A percentile compares a stretch with the other conserved stretches of the same genome.
Conservation (phyloP, 2,113 vertebrate species). For the Nerophis lumbriciformis region DNA sequence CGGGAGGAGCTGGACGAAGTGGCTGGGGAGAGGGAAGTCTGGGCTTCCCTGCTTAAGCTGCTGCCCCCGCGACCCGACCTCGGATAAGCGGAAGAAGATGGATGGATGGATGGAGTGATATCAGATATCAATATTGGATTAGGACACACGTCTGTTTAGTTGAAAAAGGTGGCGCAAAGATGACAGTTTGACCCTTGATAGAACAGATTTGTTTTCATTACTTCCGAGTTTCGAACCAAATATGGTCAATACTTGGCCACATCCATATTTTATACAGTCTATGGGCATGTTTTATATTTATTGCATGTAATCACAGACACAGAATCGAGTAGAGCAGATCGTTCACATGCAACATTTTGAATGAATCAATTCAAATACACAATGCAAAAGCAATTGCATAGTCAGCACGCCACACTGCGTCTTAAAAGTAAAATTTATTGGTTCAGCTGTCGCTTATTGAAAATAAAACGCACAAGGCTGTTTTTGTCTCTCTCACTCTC, state of each 20-base stretch:
- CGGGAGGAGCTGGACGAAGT: too few relatives aligned
- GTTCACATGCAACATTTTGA: slow-evolving; percentile 42
- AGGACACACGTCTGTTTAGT: too few relatives aligned
- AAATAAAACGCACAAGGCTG: slow-evolving; percentile 50
- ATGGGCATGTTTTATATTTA: slow-evolving; percentile 10
- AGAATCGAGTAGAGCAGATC: slow-evolving; percentile 21
- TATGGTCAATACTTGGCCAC: not conserved
- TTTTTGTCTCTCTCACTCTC: slow-evolving; percentile 16
- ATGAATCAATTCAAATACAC: slow-evolving; percentile 30
- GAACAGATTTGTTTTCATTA: too few relatives aligned
- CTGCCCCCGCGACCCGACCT: too few relatives aligned
- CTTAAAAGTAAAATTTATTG: slow-evolving; percentile 40
- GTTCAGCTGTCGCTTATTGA: slow-evolving; percentile 42
- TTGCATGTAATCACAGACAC: slow-evolving; percentile 18
- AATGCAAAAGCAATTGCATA: slow-evolving; percentile 23
- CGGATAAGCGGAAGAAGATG: too few relatives aligned
- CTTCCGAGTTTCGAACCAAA: not conserved
- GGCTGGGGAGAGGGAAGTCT: too few relatives aligned
- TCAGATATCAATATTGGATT: too few relatives aligned
- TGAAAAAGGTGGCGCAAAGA: too few relatives aligned
- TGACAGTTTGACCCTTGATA: too few relatives aligned
- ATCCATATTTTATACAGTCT: slow-evolving; percentile 3
- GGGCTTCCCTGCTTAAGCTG: too few relatives aligned
- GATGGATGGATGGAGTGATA: too few relatives aligned
- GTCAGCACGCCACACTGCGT: slow-evolving; percentile 29